Percentiles rank a stretch among this genome's conserved stretches.
phyloP scores from a whole-genome alignment of 2,888 invertebrate species.

The Dryobotodes eremita region DNA sequence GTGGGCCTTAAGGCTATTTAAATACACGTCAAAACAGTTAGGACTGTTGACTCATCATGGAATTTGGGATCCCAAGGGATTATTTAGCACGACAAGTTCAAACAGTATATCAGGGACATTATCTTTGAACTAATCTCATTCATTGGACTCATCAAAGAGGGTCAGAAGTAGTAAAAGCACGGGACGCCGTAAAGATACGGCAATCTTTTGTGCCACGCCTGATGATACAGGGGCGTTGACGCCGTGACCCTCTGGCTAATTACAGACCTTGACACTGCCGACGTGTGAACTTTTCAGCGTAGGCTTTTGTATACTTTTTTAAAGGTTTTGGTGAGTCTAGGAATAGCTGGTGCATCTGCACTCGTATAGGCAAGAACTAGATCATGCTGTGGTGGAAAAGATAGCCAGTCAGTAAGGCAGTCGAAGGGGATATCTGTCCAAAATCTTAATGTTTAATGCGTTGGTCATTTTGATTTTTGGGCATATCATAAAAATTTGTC shows the following conservation, averaged over 20 bases:
- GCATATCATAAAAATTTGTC: too few species aligned
- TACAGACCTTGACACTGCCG: conserved; percentile 34
- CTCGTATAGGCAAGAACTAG: not conserved
- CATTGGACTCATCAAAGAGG: conserved; percentile 51
- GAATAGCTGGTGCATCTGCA: not conserved
- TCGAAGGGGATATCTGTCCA: not conserved
- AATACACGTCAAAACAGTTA: not conserved
- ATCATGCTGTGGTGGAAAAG: not conserved
- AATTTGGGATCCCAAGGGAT: not conserved
- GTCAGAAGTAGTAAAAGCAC: conserved; percentile 45
- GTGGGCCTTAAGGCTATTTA: not conserved
- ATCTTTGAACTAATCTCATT: conserved; percentile 42
- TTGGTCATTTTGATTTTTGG: too few species aligned
- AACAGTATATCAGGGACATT: conserved; percentile 22
- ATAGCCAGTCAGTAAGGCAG: not conserved
- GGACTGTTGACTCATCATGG: not conserved
- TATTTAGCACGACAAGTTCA: conserved; percentile 37
- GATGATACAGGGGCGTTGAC: conserved; percentile 25
- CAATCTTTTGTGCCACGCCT: conserved; percentile 27
- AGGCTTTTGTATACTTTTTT: not conserved
- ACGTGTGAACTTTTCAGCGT: not conserved
- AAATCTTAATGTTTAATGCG: too few species aligned
- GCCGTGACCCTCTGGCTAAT: conserved; percentile 29
- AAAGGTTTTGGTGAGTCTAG: not conserved
- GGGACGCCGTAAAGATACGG: conserved; percentile 50